phyloP scores from a whole-genome alignment of 2,888 invertebrate species.

The Drosophila longiperda region DNA sequence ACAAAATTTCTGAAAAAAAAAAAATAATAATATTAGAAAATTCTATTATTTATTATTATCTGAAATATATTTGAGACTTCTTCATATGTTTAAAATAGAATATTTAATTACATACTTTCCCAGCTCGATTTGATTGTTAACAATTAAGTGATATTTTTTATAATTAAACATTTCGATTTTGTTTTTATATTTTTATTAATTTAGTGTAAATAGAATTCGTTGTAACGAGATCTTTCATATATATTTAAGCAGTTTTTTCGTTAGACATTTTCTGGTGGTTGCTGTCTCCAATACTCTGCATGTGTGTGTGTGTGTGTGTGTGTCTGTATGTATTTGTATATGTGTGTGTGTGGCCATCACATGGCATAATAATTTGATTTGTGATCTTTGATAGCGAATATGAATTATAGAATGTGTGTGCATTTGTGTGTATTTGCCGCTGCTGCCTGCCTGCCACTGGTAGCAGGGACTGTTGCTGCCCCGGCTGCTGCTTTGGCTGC shows the following conservation, averaged over 20 bases:
- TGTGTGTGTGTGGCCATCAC: slow-evolving; percentile 68
- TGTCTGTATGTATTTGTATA: slow-evolving; percentile 5
- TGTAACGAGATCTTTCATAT: background rate
- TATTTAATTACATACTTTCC: background rate
- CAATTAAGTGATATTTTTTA: too few species aligned
- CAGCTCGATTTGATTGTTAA: background rate
- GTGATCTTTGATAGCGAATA: slow-evolving; percentile 83
- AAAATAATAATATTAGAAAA: background rate
- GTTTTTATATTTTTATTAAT: background rate
- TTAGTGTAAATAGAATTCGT: slow-evolving; percentile 20
- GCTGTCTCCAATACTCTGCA: slow-evolving; percentile 19
- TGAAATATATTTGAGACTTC: background rate
- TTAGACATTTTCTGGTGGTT: slow-evolving; percentile 45
- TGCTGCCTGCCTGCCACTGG: slow-evolving; percentile 9
- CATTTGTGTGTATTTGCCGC: slow-evolving; percentile 35
- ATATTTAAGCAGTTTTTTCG: slow-evolving; percentile 20
- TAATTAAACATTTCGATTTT: background rate
- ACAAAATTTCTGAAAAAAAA: background rate
- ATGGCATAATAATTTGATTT: slow-evolving; percentile 84
- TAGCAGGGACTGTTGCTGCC: slow-evolving; percentile 5
- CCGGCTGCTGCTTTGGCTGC: slow-evolving; percentile 19
- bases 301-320: slow-evolving; percentile 11
- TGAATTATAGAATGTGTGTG: slow-evolving; percentile 80
- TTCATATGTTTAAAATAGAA: background rate
- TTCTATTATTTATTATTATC: background rate